These are phyloP conservation scores for Brachirus orientalis DNA, from an alignment of 2,113 vertebrate species.

Conservation along the genomic window DNA sequence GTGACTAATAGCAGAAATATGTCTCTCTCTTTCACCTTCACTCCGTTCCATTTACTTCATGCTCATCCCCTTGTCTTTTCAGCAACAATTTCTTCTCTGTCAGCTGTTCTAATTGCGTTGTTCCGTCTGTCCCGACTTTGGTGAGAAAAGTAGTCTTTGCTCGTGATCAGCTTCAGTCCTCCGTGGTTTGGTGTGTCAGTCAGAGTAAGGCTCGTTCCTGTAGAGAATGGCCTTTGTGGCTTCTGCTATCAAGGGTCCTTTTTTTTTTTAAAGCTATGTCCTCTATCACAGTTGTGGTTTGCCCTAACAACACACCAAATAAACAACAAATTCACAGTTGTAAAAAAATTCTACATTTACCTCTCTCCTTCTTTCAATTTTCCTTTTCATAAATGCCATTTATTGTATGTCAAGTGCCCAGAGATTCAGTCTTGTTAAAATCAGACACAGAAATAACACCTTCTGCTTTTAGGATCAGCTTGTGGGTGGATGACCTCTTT, in stretches of 20 bases:
- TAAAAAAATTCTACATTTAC: constrained; percentile 35
- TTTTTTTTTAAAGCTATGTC: constrained; percentile 43
- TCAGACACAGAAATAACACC: constrained; percentile 71
- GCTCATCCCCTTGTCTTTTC: constrained; percentile 30
- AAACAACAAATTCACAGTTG: constrained; percentile 68
- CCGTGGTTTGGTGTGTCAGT: constrained; percentile 27
- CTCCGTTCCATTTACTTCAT: constrained; percentile 40
- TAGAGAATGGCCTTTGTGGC: constrained; percentile 20
- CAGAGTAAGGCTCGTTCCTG: constrained; percentile 27
- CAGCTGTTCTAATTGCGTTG: constrained; percentile 56
- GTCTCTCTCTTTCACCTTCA: constrained; percentile 26
- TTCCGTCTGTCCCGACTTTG: constrained; percentile 36
- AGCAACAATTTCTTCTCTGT: constrained; percentile 46
- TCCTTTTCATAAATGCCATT: constrained; percentile 57
- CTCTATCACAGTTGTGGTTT: constrained; percentile 48
- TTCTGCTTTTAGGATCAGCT: constrained; percentile 76
- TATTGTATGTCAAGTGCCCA: constrained; percentile 44
- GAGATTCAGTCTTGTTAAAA: constrained; percentile 65
- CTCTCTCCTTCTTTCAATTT: constrained; percentile 35
- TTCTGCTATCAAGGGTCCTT: constrained; percentile 40
- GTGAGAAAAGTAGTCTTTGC: constrained; percentile 57
- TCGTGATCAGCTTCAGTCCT: constrained; percentile 43
- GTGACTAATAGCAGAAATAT: constrained; percentile 55
- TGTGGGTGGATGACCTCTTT: constrained; percentile 77
- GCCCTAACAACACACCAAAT: constrained; percentile 60